Evolutionary conservation across 2,113 vertebrate genomes (phyloP).

Genomic region (Myotis brandtii): DNA sequence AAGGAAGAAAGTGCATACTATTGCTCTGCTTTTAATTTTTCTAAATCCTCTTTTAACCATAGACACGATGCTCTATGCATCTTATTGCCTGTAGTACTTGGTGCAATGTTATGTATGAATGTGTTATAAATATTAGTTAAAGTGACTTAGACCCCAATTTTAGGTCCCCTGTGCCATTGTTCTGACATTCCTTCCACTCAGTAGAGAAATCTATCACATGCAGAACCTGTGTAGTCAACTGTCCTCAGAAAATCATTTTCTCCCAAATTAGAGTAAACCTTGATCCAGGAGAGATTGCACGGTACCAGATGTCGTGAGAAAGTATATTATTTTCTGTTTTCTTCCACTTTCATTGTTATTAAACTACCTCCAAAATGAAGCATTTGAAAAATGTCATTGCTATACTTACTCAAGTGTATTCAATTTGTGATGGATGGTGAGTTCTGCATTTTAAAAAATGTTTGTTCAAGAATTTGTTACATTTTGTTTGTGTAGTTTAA

Average conservation of each 20-base stretch:
- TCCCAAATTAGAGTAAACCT: neutral
- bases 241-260: neutral
- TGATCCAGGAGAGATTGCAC: neutral
- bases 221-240: neutral
- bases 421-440: neutral
- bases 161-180: neutral
- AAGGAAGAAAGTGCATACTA: slow-evolving; percentile 10
- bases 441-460: slow-evolving; percentile 1
- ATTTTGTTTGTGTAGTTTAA: slow-evolving; percentile 53
- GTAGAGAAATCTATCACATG: neutral
- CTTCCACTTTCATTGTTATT: neutral
- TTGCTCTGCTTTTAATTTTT: slow-evolving; percentile 13
- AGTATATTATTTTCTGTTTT: neutral
- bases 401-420: neutral
- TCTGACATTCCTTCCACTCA: neutral
- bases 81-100: neutral
- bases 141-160: neutral
- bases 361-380: neutral
- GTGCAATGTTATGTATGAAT: neutral
- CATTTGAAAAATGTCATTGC: neutral
- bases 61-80: neutral
- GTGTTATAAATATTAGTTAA: slow-evolving; percentile 5
- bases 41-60: neutral
- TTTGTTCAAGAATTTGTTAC: slow-evolving; percentile 22
- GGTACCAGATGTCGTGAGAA: neutral